Base-by-base conservation (phyloP, 2,797 vertebrate genomes). In the Dallia pectoralis region DNA sequence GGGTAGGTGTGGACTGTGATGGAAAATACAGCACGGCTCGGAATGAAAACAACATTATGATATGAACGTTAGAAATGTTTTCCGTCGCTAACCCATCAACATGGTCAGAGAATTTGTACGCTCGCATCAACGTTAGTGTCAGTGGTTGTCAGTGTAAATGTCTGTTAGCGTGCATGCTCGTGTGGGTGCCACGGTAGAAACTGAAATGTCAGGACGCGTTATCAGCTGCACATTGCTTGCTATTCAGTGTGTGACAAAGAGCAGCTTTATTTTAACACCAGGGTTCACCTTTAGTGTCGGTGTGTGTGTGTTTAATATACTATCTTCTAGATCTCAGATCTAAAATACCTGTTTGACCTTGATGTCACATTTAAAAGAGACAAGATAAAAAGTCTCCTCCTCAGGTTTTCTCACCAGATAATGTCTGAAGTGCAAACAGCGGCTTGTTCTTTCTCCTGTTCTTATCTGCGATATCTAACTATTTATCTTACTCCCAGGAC, bases 261-360 rank as follows among this genome's bases (percentile, higher is more conserved):
- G 47, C 49, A 27, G 53, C 65, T n/a, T 49, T 64, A 49, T 74
- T 65, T 47, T n/a, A 63, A 47, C 29, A 18, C 44, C 67, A 56
- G 51, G 11, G 49, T 30, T 61, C 44, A 15, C 71, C 51, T 44
- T 2, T 44, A 44, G 4, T 67, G 44, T 72, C 7, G 32, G 51
- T 59, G 69, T 56, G 33, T 53, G 18, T n/a, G 14, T 47, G 33
- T 9, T 19, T 18, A 25, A 59, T 59, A 59, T 3, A 59, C 22
- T 14, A 2, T 27, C 51, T 47, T 69, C 25, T 76, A 63, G 53
- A 65, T 71, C 69, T 29, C 40, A 72, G 71, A 73, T 83, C 73
- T 36, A 15, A 74, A 33, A n/a, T 72, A 74, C 44, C 25, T 27
- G 53, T 59, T 7, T 86, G 88, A 91, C 89, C 89, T 90, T 89